Percentiles rank a stretch among this genome's conserved stretches.
Evolutionary conservation across 2,888 invertebrate species (phyloP).

Genomic region (Trilocha varians): DNA sequence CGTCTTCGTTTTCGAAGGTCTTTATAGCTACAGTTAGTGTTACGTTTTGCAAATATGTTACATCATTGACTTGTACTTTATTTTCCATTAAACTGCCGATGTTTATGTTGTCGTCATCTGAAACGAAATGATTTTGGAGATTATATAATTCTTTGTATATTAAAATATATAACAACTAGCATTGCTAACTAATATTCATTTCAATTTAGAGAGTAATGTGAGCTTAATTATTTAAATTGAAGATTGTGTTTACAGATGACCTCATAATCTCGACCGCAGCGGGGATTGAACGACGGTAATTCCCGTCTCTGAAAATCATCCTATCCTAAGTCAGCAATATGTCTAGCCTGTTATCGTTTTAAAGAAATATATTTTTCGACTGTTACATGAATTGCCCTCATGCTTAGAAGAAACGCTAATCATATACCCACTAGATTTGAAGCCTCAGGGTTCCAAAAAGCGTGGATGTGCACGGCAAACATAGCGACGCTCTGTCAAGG

Average conservation of each 20-base stretch:
- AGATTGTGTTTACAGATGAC: constrained; percentile 19
- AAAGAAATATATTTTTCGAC: no score
- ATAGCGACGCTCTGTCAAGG: no score
- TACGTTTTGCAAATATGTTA: constrained; percentile 14
- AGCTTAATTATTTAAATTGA: constrained; percentile 15
- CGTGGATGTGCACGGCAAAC: no score
- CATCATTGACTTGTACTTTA: constrained; percentile 9
- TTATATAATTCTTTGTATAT: background rate
- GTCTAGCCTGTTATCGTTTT: no score
- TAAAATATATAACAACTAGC: constrained; percentile 1
- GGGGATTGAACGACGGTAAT: no score
- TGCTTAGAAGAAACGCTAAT: no score
- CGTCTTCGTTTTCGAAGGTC: constrained; percentile 17
- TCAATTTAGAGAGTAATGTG: constrained; percentile 24
- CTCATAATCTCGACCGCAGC: no score
- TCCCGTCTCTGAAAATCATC: no score
- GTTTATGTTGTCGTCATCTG: constrained; percentile 10
- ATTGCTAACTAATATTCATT: constrained; percentile 13
- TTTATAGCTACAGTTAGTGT: constrained; percentile 5
- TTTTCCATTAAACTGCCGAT: constrained; percentile 14
- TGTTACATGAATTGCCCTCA: no score
- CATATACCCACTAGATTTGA: no score
- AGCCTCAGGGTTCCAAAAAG: no score
- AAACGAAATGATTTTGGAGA: constrained; percentile 2
- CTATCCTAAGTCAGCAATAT: no score